Conservation (phyloP, 37 sponge, comb jelly and placozoan genomes). For the Geodia barretti region DNA sequence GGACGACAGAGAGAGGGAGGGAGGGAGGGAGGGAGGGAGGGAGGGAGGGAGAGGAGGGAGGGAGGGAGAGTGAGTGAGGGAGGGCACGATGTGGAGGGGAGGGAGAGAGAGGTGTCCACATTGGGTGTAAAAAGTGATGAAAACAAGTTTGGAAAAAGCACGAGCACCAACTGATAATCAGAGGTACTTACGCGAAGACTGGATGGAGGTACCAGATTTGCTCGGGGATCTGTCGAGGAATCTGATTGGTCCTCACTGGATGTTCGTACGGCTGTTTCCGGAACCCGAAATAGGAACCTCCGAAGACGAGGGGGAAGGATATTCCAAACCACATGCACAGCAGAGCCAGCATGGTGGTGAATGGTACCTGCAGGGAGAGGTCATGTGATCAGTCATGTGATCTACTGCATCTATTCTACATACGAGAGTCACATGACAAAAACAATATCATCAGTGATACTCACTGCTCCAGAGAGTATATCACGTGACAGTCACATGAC, state of each 20-base stretch:
- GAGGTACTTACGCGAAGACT: slow-evolving; percentile 69
- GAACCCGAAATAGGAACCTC: slow-evolving; percentile 96
- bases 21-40: not conserved
- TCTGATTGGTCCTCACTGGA: slow-evolving; percentile 97
- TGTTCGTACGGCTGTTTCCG: slow-evolving; percentile 97
- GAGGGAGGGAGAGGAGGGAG: not conserved
- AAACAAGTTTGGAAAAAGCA: not conserved
- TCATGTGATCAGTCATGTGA: no score
- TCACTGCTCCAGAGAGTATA: no score
- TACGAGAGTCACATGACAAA: not conserved
- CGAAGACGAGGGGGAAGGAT: slow-evolving; percentile 89
- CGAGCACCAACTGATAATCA: no score
- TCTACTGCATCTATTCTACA: no score
- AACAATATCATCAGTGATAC: slow-evolving; percentile 8
- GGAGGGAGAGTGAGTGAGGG: not conserved
- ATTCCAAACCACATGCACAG: slow-evolving; percentile 92
- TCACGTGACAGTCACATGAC: not conserved
- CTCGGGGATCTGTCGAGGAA: slow-evolving; percentile 93
- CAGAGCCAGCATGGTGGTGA: slow-evolving; percentile 89
- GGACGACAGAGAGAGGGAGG: not conserved
- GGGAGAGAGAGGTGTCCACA: not conserved
- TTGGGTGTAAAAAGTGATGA: not conserved
- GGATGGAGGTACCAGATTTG: slow-evolving; percentile 91
- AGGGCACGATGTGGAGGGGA: not conserved
- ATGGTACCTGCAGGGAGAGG: slow-evolving; percentile 77